Evolutionary conservation across 2,888 invertebrate genomes (phyloP), one percentile per base, ranked within the genome.

Genomic region (Hylaea fasciaria): DNA sequence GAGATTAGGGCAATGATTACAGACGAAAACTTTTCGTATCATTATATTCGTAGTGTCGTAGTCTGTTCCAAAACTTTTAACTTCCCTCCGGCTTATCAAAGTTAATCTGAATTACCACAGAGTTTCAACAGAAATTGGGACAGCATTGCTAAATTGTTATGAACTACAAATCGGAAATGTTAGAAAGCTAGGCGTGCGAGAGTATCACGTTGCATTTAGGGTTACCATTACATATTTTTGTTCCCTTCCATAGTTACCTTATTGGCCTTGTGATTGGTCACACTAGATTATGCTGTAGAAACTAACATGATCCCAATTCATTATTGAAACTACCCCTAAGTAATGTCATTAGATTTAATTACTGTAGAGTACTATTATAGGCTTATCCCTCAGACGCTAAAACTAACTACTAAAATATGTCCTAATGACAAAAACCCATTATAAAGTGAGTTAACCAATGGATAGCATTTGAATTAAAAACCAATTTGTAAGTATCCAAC

Each of bases 101-200:
- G 54, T 43, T 29, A 50, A 57, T 46, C 40, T 40, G 51, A 51
- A 51, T 45, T 29, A 46, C 32, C 12, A 35, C 12, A 16, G 17
- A 40, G 46, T 41, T 57, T 57, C 37, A 63, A 13, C 43, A 14
- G 52, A 41, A 52, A 52, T 52, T 43, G 41, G 47, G 16, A 43
- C 47, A 40, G 41, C 35, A 41, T 47, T 47, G 52, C 52, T 58
- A 47, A 58, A 58, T 43, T 58, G 57, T 58, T 58, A 58, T 58
- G 52, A 52, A 37, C 17, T 37, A 65, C 32, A 9, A 66, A 57
- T 64, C 55, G 62, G 41, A 51, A 58, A 58, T 58, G 57, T 58
- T 58, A 35, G 47, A 16, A 52, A 52, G 46, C 52, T 58, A 39
- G 39, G 7, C 51, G 45, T n/a, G 43, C 47, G 16, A 52, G 43